phyloP scores from a whole-genome alignment of 2,113 vertebrate genomes.

The Mus pahari region DNA sequence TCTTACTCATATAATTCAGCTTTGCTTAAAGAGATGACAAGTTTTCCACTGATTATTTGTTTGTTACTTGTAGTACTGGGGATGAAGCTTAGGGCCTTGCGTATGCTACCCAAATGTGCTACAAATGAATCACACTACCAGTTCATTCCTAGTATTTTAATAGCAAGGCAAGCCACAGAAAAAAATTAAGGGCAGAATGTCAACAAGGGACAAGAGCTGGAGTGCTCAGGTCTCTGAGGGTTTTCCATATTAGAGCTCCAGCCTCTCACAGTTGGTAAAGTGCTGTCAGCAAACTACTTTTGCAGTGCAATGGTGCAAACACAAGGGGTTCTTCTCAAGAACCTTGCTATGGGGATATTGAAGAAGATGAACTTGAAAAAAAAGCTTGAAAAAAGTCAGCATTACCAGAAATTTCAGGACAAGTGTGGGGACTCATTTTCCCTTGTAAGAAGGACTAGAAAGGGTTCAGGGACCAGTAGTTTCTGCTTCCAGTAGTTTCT shows the following conservation, averaged over 20 bases:
- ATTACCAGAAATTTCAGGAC: neutral
- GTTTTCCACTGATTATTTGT: neutral
- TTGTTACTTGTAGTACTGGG: neutral
- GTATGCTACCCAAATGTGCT: neutral
- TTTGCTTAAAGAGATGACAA: slow-evolving; percentile 10
- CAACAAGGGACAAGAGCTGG: neutral
- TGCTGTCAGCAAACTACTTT: neutral
- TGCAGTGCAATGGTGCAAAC: neutral
- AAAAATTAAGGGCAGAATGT: neutral
- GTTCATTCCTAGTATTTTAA: neutral
- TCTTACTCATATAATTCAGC: neutral
- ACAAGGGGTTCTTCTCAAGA: slow-evolving; percentile 10
- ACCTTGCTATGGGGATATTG: neutral
- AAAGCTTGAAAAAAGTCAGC: neutral
- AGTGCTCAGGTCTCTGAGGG: neutral
- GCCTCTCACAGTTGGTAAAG: neutral
- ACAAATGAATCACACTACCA: neutral
- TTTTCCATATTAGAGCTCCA: too few relatives aligned
- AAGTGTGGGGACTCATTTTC: neutral
- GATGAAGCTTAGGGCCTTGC: neutral
- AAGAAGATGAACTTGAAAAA: slow-evolving; percentile 37
- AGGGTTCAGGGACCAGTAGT: neutral
- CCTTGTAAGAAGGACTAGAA: neutral
- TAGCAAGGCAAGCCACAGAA: neutral
- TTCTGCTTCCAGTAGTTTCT: neutral